phyloP scores from a whole-genome alignment of 2,888 invertebrate genomes.

The Metellina segmentata region DNA sequence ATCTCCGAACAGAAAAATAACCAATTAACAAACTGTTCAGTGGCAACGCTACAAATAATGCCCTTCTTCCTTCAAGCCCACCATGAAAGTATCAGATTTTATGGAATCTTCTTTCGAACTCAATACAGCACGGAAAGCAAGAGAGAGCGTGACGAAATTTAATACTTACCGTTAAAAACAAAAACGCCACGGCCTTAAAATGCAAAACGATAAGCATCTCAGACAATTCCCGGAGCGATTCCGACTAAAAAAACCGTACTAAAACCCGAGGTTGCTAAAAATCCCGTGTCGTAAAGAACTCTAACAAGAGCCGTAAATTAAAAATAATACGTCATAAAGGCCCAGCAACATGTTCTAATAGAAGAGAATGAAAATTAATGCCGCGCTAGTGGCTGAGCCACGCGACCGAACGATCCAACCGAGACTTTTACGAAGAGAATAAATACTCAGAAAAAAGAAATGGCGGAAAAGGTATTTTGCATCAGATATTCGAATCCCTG shows the following conservation, averaged over 20 bases:
- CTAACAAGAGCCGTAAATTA: conserved; percentile 67
- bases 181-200: conserved; percentile 19
- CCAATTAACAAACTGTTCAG: not conserved
- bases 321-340: conserved; percentile 71
- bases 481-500: not conserved
- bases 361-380: conserved; percentile 61
- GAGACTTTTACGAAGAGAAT: conserved; percentile 18
- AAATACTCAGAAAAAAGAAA: conserved; percentile 17
- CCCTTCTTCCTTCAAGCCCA: not conserved
- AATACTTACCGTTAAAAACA: conserved; percentile 41
- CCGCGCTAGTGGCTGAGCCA: conserved; percentile 42
- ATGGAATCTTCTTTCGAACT: not conserved
- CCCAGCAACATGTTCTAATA: conserved; percentile 16
- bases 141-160: not conserved
- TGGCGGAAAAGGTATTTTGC: not conserved
- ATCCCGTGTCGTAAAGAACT: conserved; percentile 52
- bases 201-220: conserved; percentile 40
- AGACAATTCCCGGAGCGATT: conserved; percentile 1
- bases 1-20: not conserved
- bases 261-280: conserved; percentile 11
- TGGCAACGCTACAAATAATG: not conserved
- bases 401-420: conserved; percentile 44
- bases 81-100: conserved; percentile 29
- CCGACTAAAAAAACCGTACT: not conserved
- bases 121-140: not conserved